Evolutionary conservation across 2,888 invertebrate species (phyloP), one percentile per base, ranked within the genome.

Genomic region (Pterostichus niger): DNA sequence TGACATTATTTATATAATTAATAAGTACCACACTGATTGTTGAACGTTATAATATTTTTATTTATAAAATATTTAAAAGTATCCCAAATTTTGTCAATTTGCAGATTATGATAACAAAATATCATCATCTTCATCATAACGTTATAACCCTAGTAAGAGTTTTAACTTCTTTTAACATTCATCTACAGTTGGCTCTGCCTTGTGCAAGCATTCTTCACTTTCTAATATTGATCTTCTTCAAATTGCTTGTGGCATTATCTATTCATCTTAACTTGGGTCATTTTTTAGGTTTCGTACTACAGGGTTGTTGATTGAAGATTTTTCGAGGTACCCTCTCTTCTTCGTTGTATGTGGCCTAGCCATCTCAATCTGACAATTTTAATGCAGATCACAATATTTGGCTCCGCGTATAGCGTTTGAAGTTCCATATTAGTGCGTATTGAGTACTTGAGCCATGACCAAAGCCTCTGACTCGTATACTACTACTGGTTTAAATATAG

Each of bases 61-160:
- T n/a, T n/a, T n/a, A n/a, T n/a, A n/a, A n/a, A n/a, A n/a, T n/a
- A n/a, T n/a, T n/a, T n/a, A n/a, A n/a, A n/a, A n/a, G n/a, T n/a
- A n/a, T n/a, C n/a, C n/a, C n/a, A n/a, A n/a, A n/a, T n/a, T n/a
- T n/a, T n/a, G n/a, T n/a, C n/a, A n/a, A n/a, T n/a, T n/a, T n/a
- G n/a, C n/a, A n/a, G n/a, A n/a, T n/a, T n/a, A n/a, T n/a, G n/a
- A n/a, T n/a, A n/a, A n/a, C n/a, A n/a, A n/a, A n/a, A n/a, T n/a
- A n/a, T n/a, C n/a, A n/a, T 49, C 49, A 49, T 49, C 49, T 6
- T 49, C 10, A 49, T 49, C 49, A 49, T n/a, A 49, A 10, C 49
- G 10, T n/a, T 49, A 49, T 10, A 49, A 49, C 49, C 49, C 49
- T 49, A 49, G 49, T 49, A n/a, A 49, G 49, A 49, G 49, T 49